These are phyloP conservation scores for Psylliodes chrysocephalus DNA, from an alignment of 2,888 invertebrate species.

Conservation along the genomic window DNA sequence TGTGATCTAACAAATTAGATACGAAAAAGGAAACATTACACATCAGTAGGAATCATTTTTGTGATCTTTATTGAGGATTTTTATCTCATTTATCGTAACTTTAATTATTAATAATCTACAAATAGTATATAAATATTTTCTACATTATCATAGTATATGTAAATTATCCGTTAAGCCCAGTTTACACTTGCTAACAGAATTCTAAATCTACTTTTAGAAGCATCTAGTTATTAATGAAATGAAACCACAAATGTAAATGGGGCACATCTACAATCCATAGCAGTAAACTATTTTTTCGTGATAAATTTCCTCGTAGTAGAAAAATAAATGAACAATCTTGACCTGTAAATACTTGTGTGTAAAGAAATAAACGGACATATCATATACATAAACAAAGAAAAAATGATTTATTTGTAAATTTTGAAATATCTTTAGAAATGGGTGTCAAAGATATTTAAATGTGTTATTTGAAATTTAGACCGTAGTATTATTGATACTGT, in stretches of 20 bases:
- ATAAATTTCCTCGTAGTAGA: slow-evolving; percentile 18
- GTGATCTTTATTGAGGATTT: too few relatives aligned
- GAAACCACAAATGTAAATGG: not conserved
- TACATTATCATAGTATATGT: not conserved
- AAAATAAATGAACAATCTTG: slow-evolving; percentile 24
- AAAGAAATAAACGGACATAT: slow-evolving; percentile 60
- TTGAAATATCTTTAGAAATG: slow-evolving; percentile 37
- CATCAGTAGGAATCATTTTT: too few relatives aligned
- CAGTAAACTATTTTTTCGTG: slow-evolving; percentile 9
- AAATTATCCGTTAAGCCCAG: not conserved
- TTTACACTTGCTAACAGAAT: not conserved
- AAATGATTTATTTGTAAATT: slow-evolving; percentile 39
- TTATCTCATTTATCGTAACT: too few relatives aligned
- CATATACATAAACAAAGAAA: slow-evolving; percentile 52
- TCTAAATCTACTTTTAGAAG: too few relatives aligned
- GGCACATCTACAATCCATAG: not conserved
- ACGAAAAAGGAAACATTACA: too few relatives aligned
- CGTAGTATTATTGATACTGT: slow-evolving; percentile 21
- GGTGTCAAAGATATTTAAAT: slow-evolving; percentile 38
- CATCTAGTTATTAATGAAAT: not conserved
- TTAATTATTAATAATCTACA: too few relatives aligned
- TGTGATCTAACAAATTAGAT: too few relatives aligned
- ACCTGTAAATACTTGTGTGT: slow-evolving; percentile 46
- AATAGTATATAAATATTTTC: not conserved
- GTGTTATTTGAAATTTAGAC: slow-evolving; percentile 36